Evolutionary conservation across 2,113 vertebrate species (phyloP), one percentile per base, ranked within the genome.

Genomic region (Saiga tatarica): DNA sequence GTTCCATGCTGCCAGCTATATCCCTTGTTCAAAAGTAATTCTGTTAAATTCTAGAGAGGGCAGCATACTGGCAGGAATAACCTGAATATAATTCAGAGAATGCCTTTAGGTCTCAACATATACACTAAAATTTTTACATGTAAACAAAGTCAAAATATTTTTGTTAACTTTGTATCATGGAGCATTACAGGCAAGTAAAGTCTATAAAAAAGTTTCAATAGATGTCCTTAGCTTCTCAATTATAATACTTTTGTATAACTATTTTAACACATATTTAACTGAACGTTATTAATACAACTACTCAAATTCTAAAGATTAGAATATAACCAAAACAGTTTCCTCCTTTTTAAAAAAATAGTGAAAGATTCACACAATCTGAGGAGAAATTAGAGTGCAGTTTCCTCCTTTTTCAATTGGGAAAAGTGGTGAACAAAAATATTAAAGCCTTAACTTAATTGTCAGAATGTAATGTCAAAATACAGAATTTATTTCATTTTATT

Each of bases 11-110:
- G 36, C 86, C 59, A 89, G 36, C 52, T 85, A 78, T 4, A 53
- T 30, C 16, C 42, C 57, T 88, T 71, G 45, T 50, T 91, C 88
- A 91, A 83, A 97, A 86, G 85, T 71, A 91, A 97, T 94, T 93
- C 39, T 93, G 39, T 74, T 82, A 91, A 89, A 89, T 97, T 97
- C 52, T 53, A 87, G 42, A 87, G 17, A 91, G n/a, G 76, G 19
- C 42, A 71, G 50, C 5, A 52, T 0, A 25, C 26, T 93, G 74
- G 21, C 52, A 90, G 60, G 15, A 84, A 97, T 79, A 95, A 92
- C 25, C 17, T 45, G 39, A 82, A 74, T 86, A 13, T n/a, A 94
- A 94, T 76, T 93, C 74, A 91, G 87, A 98, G 78, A 91, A 7
- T 60, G 17, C 16, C 47, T 60, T 55, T 57, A 62, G 71, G 45